Base-by-base conservation (phyloP, 2,113 vertebrate species). In the Macquaria ambigua region DNA sequence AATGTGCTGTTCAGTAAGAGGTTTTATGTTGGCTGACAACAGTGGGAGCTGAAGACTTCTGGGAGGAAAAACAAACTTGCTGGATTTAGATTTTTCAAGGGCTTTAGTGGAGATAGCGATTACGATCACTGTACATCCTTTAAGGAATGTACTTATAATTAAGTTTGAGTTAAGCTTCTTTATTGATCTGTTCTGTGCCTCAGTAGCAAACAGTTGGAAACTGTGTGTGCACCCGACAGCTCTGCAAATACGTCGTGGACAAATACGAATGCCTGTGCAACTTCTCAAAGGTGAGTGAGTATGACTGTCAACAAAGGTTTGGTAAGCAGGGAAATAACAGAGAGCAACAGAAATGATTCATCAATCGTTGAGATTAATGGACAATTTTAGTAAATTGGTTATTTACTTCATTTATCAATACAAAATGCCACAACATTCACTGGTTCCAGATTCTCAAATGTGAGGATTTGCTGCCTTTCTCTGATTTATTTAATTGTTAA, bases 71-170 rank as follows among this genome's bases (percentile, higher is more conserved):
- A 72, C 63, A 59, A 87, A 74, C 34, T 20, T 28, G 58, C 11
- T 52, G 34, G 41, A 74, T 87, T 84, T 21, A 34, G 55, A 87
- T 56, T 84, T 83, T 84, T 74, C 70, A 75, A 81, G 25, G 74
- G 31, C 82, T 46, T 83, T 61, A 61, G 79, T 82, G 74, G 31
- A 81, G 73, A 78, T 46, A 20, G 62, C 73, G 70, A 81, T 86
- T 70, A 80, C 43, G n/a, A 68, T 86, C 53, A 50, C 74, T 55
- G 28, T 43, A 6, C 43, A 75, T 79, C 56, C 81, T 86, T 61
- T 34, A 83, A 84, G 68, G 28, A 77, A 88, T 85, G n/a, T 34
- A 62, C 67, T 77, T 82, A 62, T 79, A 85, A 81, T 83, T 76
- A 76, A 66, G 25, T 88, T 79, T 87, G 34, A 77, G 66, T 53